Percentiles rank a stretch among this genome's conserved stretches.
phyloP scores from a whole-genome alignment of 1,140 invertebrate genomes.

The Cyclargus thomasi region DNA sequence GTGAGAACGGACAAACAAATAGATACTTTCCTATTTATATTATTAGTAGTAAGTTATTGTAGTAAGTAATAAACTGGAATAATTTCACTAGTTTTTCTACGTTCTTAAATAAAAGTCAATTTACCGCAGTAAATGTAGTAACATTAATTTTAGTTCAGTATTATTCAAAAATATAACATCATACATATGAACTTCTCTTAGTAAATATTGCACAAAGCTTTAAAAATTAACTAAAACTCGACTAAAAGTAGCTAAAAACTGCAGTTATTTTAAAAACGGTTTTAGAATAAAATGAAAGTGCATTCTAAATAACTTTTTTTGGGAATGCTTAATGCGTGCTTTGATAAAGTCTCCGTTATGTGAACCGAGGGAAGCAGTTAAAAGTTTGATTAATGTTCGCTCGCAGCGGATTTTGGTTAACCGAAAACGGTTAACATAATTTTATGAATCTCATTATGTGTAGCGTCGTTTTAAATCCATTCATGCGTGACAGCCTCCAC shows the following conservation, averaged over 20 bases:
- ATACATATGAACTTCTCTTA: too few relatives aligned
- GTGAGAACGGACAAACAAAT: too few relatives aligned
- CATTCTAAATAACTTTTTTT: neutral
- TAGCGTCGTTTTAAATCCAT: neutral
- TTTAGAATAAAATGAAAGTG: neutral
- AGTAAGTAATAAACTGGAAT: too few relatives aligned
- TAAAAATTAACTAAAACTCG: neutral
- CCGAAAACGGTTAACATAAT: neutral
- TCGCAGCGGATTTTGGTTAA: neutral
- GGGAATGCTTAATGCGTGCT: neutral
- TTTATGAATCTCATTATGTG: neutral
- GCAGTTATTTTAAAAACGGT: neutral
- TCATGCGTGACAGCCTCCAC: too few relatives aligned
- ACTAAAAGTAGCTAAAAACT: neutral
- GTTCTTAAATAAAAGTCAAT: too few relatives aligned
- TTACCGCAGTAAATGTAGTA: too few relatives aligned
- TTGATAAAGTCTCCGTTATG: neutral
- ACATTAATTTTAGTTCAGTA: too few relatives aligned
- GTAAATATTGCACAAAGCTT: neutral
- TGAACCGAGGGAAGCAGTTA: neutral
- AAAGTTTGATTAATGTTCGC: neutral
- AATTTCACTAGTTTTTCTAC: too few relatives aligned
- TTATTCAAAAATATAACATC: too few relatives aligned
- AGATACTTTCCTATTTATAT: too few relatives aligned
- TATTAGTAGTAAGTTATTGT: too few relatives aligned